A percentile compares a stretch with the other conserved stretches of the same genome.
phyloP scores from a whole-genome alignment of 2,888 invertebrate species.

The Prenolepis imparis region DNA sequence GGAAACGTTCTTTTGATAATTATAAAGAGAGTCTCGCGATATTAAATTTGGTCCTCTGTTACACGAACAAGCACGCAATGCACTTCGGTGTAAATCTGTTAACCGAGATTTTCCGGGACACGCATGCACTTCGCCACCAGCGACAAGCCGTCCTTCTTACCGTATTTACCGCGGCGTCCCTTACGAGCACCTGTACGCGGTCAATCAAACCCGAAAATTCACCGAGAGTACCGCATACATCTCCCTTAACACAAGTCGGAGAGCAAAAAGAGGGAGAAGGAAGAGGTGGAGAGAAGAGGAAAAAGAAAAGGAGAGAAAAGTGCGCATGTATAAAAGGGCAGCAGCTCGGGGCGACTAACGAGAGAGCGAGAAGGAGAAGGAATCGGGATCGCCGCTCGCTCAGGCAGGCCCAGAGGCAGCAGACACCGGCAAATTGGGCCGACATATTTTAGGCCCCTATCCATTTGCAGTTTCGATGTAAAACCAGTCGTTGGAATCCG shows the following conservation, averaged over 20 bases:
- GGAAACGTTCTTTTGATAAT: conserved; percentile 24
- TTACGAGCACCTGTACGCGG: conserved; percentile 67
- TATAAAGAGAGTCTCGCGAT: background rate
- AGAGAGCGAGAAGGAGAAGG: conserved; percentile 70
- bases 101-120: conserved; percentile 51
- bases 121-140: conserved; percentile 36
- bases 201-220: conserved; percentile 72
- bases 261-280: conserved; percentile 33
- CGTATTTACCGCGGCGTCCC: conserved; percentile 30
- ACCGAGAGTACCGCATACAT: conserved; percentile 65
- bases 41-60: conserved; percentile 27
- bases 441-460: conserved; percentile 80
- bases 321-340: conserved; percentile 29
- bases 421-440: conserved; percentile 83
- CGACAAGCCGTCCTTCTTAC: conserved; percentile 47
- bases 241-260: conserved; percentile 66
- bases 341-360: conserved; percentile 68
- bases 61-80: conserved; percentile 18
- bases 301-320: conserved; percentile 5
- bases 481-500: conserved; percentile 81
- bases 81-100: conserved; percentile 38
- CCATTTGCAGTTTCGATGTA: conserved; percentile 79
- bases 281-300: background rate
- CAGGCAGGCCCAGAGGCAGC: conserved; percentile 77
- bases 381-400: conserved; percentile 51